Evolutionary conservation across 92 coral and sea anemone species (phyloP), one percentile per base, ranked within the genome.

Genomic region (Chrysogorgia sp.): DNA sequence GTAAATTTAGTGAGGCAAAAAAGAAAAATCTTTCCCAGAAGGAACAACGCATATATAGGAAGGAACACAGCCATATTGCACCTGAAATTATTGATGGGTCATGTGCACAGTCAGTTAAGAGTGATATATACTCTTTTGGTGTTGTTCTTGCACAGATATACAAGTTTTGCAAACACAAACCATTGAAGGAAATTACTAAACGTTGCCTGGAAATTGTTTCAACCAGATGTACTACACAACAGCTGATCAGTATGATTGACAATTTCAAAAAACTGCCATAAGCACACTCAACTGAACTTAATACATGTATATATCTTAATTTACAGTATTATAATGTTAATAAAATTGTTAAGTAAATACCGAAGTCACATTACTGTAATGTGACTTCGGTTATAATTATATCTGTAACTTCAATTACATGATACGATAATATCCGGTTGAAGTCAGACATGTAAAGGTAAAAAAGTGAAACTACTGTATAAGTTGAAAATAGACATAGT

Each of bases 171-270:
- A 76, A 58, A 29, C 62, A 40, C 40, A 68, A 58, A 25, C 81
- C 76, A 10, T 23, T 81, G 8, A 88, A 88, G 59, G 86, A 81
- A 72, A 37, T 84, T 23, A 77, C 88, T 58, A 88, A 58, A 61
- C 63, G 40, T 1, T 71, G 91, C 37, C 55, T 88, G 14, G 71
- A 52, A 35, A 53, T 79, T 15, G 48, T 24, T 61, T 9, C 45
- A n/a, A 19, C 49, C 2, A 63, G 92, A 47, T 88, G 92, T 32
- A 80, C 86, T 0, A 75, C 92, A 66, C 0, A 63, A 21, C 71
- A 88, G 24, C 53, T 88, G 9, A 8, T 4, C 0, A 10, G 26
- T 0, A 30, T 66, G 10, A 21, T 66, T 10, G 32, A 20, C 2
- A 66, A 22, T n/a, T 66, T 66, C 22, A 37, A 12, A 37, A 5